These are phyloP conservation scores for Pelusios castaneus DNA, from an alignment of 2,113 vertebrate genomes.

Conservation along the genomic window DNA sequence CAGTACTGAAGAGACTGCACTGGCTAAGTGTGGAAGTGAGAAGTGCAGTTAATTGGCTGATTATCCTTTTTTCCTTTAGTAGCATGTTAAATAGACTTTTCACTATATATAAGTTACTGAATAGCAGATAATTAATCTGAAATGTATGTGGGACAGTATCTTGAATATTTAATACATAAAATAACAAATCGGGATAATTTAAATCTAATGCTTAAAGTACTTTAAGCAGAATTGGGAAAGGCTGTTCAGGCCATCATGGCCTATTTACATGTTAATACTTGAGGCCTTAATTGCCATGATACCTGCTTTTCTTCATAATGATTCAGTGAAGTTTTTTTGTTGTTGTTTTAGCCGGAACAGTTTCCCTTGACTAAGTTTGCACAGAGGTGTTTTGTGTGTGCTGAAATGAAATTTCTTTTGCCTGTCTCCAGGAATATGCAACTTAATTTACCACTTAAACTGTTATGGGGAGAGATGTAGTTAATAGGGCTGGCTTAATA, in stretches of 20 bases:
- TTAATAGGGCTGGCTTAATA: not conserved
- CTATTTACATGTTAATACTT: not conserved
- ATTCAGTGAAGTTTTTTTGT: no score
- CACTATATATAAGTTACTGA: rapidly evolving
- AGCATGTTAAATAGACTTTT: rapidly evolving
- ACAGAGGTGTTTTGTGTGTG: not conserved
- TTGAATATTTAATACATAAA: not conserved
- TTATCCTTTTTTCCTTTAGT: not conserved
- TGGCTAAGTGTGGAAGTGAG: rapidly evolving
- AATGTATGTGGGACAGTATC: rapidly evolving
- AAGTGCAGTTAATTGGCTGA: rapidly evolving
- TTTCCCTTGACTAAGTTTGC: not conserved
- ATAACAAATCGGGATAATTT: not conserved
- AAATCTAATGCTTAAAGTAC: not conserved
- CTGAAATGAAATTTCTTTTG: not conserved
- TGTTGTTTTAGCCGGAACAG: not conserved
- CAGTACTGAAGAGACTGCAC: not conserved
- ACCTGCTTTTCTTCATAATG: not conserved
- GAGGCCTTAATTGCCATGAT: not conserved
- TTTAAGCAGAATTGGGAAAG: not conserved
- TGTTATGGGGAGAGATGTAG: not conserved
- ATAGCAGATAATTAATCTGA: rapidly evolving
- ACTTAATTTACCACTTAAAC: not conserved
- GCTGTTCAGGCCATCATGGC: not conserved
- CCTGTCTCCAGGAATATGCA: not conserved